These are phyloP conservation scores for Calliopum simillimum DNA, from an alignment of 2,888 invertebrate species.

Conservation along the genomic window DNA sequence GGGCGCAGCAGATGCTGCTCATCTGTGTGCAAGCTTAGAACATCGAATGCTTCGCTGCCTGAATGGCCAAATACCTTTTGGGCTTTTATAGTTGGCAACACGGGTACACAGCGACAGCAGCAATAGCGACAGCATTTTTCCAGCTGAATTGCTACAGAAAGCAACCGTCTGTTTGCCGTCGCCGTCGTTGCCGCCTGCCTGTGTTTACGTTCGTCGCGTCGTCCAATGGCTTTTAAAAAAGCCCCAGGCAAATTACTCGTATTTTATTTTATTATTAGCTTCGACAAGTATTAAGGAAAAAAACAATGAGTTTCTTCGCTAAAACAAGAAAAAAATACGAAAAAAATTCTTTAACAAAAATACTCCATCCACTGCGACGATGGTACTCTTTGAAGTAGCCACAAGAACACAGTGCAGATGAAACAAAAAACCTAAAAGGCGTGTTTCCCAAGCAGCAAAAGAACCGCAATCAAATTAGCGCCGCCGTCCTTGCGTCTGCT, in stretches of 20 bases:
- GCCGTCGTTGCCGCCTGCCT: no score
- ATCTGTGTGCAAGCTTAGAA: constrained; percentile 18
- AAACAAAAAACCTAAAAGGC: background rate
- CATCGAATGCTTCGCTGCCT: constrained; percentile 20
- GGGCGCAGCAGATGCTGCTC: constrained; percentile 15
- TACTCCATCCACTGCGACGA: no score
- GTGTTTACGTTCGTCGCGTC: no score
- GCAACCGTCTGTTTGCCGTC: no score
- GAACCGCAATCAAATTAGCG: constrained; percentile 29
- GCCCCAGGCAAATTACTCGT: no score
- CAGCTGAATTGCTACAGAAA: background rate
- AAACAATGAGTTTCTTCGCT: no score
- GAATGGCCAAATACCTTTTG: background rate
- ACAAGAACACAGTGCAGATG: background rate
- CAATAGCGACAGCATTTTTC: constrained; percentile 19
- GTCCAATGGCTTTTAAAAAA: no score
- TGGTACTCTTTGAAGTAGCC: background rate
- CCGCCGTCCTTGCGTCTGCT: constrained; percentile 12
- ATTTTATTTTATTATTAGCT: no score
- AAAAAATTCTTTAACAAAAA: background rate
- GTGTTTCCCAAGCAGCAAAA: constrained; percentile 9
- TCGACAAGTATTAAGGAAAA: no score
- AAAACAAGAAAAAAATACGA: background rate
- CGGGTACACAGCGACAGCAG: background rate
- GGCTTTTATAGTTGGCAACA: constrained; percentile 9